Percentiles rank a stretch among this genome's conserved stretches.
Evolutionary conservation across 2,797 vertebrate genomes (phyloP).

Genomic region (Aeoliscus strigatus): DNA sequence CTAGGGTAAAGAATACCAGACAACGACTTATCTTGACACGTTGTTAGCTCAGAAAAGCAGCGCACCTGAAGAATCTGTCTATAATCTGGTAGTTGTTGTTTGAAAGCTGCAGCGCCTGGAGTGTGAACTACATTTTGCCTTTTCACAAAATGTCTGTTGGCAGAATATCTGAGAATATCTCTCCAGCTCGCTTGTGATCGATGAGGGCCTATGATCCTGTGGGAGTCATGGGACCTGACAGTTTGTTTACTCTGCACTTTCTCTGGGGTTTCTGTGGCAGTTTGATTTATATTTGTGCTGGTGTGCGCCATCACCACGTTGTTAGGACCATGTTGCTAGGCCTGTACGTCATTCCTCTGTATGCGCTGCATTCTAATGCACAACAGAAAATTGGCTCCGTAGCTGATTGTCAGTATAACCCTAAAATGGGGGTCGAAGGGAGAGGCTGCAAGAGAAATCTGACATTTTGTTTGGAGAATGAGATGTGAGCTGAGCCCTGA

Average conservation of each 20-base stretch:
- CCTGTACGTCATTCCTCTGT: slow-evolving; percentile 40
- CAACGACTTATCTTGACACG: slow-evolving; percentile 9
- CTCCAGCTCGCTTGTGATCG: slow-evolving; percentile 52
- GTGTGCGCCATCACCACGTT: slow-evolving; percentile 45
- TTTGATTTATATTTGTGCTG: slow-evolving; percentile 70
- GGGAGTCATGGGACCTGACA: slow-evolving; percentile 68
- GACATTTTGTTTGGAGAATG: slow-evolving; percentile 59
- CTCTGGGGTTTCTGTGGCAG: slow-evolving; percentile 60
- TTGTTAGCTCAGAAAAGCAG: slow-evolving; percentile 10
- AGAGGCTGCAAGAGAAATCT: slow-evolving; percentile 54
- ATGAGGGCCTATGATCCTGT: slow-evolving; percentile 58
- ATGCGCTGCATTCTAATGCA: slow-evolving; percentile 60
- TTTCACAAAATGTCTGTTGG: too few species aligned
- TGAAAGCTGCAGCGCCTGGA: slow-evolving; percentile 19
- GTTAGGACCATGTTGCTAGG: slow-evolving; percentile 31
- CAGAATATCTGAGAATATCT: too few species aligned
- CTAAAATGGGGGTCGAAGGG: slow-evolving; percentile 39
- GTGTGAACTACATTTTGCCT: too few species aligned
- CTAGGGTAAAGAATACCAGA: slow-evolving; percentile 10
- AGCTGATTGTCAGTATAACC: slow-evolving; percentile 50
- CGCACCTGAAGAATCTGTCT: slow-evolving; percentile 27
- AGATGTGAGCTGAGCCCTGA: slow-evolving; percentile 46
- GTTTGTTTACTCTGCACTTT: slow-evolving; percentile 78
- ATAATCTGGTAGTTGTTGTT: slow-evolving; percentile 33
- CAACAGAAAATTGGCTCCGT: slow-evolving; percentile 46